phyloP scores from a whole-genome alignment of 2,797 vertebrate species.

The Periparus ater region DNA sequence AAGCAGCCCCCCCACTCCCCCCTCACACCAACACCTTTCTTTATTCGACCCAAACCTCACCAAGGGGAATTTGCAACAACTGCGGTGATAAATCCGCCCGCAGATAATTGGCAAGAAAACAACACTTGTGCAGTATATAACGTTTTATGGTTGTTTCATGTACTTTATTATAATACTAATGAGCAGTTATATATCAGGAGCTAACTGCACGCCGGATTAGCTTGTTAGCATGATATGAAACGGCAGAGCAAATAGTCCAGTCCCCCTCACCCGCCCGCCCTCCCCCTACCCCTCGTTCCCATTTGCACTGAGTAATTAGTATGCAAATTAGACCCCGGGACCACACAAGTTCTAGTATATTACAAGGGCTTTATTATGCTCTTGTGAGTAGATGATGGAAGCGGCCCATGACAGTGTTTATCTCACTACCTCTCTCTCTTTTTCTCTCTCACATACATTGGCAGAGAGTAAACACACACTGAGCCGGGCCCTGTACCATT shows the following conservation, averaged over 20 bases:
- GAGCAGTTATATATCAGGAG: constrained; percentile 93
- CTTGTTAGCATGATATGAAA: constrained; percentile 98
- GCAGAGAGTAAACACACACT: constrained; percentile 72
- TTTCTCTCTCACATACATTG: constrained; percentile 52
- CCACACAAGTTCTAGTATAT: constrained; percentile 99
- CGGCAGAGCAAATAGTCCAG: constrained; percentile 85
- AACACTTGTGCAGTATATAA: constrained; percentile 99
- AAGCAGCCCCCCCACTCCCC: constrained; percentile 74
- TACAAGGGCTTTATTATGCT: constrained; percentile 99
- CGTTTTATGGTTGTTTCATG: constrained; percentile 99
- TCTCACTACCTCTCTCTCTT: constrained; percentile 79
- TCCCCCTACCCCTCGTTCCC: constrained; percentile 88
- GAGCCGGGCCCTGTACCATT: constrained; percentile 44
- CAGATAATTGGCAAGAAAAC: constrained; percentile 99
- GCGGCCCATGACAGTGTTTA: constrained; percentile 85
- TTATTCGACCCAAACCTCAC: constrained; percentile 86
- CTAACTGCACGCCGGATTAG: constrained; percentile 91
- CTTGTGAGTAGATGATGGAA: constrained; percentile 89
- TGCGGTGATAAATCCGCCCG: constrained; percentile 93
- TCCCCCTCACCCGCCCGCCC: constrained; percentile 69
- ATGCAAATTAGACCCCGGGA: constrained; percentile 99
- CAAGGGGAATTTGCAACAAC: constrained; percentile 89
- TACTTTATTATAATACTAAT: constrained; percentile 99
- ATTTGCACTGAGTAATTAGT: constrained; percentile 99
- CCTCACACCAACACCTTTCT: constrained; percentile 83